Percentiles rank a stretch among this genome's conserved stretches.
phyloP scores from a whole-genome alignment of 2,113 vertebrate genomes.

The Sakesphorus luctuosus region DNA sequence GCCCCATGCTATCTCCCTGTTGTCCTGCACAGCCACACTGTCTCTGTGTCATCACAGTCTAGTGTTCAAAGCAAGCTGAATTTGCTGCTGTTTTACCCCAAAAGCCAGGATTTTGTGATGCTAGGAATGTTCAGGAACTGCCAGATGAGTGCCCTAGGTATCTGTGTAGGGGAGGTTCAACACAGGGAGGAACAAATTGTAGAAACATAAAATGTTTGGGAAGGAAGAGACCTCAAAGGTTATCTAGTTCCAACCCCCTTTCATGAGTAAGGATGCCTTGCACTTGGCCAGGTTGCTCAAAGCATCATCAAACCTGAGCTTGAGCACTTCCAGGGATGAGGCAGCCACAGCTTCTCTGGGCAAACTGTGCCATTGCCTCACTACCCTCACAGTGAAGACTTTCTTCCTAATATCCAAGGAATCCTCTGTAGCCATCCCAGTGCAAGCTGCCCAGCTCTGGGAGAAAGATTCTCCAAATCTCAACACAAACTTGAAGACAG shows the following conservation, averaged over 20 bases:
- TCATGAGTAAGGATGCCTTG: background rate
- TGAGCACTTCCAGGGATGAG: background rate
- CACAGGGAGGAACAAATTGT: background rate
- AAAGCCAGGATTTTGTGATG: background rate
- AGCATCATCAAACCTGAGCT: background rate
- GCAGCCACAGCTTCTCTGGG: background rate
- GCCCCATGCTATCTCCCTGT: background rate
- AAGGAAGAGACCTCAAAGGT: background rate
- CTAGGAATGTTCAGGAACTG: background rate
- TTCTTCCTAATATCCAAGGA: background rate
- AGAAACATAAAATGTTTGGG: background rate
- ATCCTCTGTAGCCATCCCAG: background rate
- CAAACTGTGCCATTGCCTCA: background rate
- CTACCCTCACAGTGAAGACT: background rate
- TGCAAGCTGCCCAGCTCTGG: background rate
- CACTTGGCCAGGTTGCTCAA: background rate
- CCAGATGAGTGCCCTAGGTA: background rate
- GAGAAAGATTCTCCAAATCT: background rate
- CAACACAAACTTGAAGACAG: background rate
- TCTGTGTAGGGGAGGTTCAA: background rate
- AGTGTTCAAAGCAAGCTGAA: background rate
- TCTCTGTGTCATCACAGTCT: background rate
- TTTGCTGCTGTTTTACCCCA: background rate
- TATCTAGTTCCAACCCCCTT: rapidly evolving
- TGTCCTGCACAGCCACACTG: background rate